These are phyloP conservation scores for Muscicapa adusta DNA, from an alignment of 2,113 vertebrate genomes.

Conservation along the genomic window DNA sequence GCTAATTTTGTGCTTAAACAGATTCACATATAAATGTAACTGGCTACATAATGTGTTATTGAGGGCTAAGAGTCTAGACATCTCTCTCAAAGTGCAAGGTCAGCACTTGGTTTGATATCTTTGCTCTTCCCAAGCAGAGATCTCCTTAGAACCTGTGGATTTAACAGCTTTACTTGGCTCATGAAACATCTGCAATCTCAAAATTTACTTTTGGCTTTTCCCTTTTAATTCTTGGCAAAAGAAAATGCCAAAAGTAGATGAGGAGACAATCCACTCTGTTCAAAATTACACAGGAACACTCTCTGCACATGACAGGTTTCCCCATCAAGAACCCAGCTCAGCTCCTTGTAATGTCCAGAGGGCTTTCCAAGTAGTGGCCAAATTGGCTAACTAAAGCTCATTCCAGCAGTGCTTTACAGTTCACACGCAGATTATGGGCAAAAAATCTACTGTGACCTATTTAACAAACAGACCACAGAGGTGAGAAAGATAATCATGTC, in stretches of 20 bases:
- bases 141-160: background rate
- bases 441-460: conserved; percentile 17
- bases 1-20: background rate
- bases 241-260: background rate
- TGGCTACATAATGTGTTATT: background rate
- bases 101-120: background rate
- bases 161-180: background rate
- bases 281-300: background rate
- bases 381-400: background rate
- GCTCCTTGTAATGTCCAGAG: background rate
- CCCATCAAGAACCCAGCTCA: background rate
- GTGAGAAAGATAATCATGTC: conserved; percentile 32
- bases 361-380: background rate
- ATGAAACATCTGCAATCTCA: background rate
- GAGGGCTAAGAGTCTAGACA: background rate
- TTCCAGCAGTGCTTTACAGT: conserved; percentile 14
- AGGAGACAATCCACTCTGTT: background rate
- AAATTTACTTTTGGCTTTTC: background rate
- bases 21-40: background rate
- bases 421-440: background rate
- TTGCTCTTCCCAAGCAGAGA: background rate
- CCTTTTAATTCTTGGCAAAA: background rate
- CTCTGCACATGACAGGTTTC: background rate
- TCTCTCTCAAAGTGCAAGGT: background rate
- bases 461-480: background rate